Percentiles rank a stretch among this genome's conserved stretches.
Evolutionary conservation across 2,888 invertebrate species (phyloP).

Genomic region (Amphiduros pacificus): DNA sequence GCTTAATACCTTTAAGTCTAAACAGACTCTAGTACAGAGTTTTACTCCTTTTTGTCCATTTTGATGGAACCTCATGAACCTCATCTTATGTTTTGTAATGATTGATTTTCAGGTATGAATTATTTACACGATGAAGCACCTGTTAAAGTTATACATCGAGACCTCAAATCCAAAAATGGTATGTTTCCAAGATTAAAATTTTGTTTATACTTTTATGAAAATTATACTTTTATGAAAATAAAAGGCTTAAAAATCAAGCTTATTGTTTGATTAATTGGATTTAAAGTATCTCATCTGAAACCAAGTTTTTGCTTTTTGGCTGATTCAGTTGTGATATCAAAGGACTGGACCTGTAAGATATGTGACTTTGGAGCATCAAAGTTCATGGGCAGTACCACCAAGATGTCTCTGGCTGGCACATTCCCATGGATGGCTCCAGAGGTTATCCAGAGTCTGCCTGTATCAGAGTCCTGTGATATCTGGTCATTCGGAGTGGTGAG

Average conservation of each 20-base stretch:
- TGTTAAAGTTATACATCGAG: slow-evolving; percentile 58
- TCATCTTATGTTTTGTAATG: background rate
- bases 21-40: too few species aligned
- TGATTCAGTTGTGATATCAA: slow-evolving; percentile 54
- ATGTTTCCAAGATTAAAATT: slow-evolving; percentile 11
- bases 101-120: slow-evolving; percentile 52
- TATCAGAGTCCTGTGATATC: slow-evolving; percentile 59
- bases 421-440: slow-evolving; percentile 63
- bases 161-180: slow-evolving; percentile 61
- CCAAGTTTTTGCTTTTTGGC: too few species aligned
- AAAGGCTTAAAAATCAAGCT: too few species aligned
- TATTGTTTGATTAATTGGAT: too few species aligned
- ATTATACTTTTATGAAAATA: too few species aligned
- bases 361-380: slow-evolving; percentile 62
- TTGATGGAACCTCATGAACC: too few species aligned
- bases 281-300: too few species aligned
- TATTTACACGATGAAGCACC: slow-evolving; percentile 60
- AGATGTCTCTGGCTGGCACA: slow-evolving; percentile 61
- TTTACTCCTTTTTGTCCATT: background rate
- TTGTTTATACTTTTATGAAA: too few species aligned
- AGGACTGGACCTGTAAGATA: slow-evolving; percentile 54
- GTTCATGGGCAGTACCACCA: slow-evolving; percentile 57
- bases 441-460: slow-evolving; percentile 59
- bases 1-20: too few species aligned
- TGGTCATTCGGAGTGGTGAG: slow-evolving; percentile 61